A percentile compares a stretch with the other conserved stretches of the same genome.
These are phyloP conservation scores for Heliconius erato DNA, from an alignment of 2,888 invertebrate genomes.

Conservation along the genomic window DNA sequence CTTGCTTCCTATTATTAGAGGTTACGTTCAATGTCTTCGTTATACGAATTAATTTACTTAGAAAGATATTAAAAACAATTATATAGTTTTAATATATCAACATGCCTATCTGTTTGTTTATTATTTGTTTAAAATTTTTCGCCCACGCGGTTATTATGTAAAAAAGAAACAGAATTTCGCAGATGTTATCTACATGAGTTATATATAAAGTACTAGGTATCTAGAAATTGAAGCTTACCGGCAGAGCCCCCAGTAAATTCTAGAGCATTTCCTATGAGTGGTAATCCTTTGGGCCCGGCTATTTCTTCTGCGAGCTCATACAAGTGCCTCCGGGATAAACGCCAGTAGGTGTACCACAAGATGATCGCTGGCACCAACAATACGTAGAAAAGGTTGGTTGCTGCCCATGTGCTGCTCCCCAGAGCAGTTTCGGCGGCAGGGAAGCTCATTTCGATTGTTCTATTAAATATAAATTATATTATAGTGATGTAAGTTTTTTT, in stretches of 20 bases:
- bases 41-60: background rate
- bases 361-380: constrained; percentile 90
- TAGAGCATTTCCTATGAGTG: constrained; percentile 90
- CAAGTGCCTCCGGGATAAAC: constrained; percentile 89
- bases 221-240: constrained; percentile 79
- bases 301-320: constrained; percentile 90
- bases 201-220: background rate
- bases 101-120: background rate
- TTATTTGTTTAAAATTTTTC: background rate
- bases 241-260: constrained; percentile 90
- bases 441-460: constrained; percentile 68
- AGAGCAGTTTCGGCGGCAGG: constrained; percentile 76
- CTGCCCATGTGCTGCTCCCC: constrained; percentile 82
- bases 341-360: constrained; percentile 91
- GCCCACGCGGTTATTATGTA: too few relatives aligned
- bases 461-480: constrained; percentile 14
- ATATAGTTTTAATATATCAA: background rate
- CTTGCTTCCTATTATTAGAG: background rate
- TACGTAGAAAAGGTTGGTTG: constrained; percentile 89
- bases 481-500: background rate
- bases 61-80: background rate
- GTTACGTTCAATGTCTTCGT: background rate
- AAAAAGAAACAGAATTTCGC: too few relatives aligned
- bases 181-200: background rate
- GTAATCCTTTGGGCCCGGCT: constrained; percentile 90